A percentile compares a stretch with the other conserved stretches of the same genome.
phyloP scores from a whole-genome alignment of 1,140 invertebrate species.

The Hyles vespertilio region DNA sequence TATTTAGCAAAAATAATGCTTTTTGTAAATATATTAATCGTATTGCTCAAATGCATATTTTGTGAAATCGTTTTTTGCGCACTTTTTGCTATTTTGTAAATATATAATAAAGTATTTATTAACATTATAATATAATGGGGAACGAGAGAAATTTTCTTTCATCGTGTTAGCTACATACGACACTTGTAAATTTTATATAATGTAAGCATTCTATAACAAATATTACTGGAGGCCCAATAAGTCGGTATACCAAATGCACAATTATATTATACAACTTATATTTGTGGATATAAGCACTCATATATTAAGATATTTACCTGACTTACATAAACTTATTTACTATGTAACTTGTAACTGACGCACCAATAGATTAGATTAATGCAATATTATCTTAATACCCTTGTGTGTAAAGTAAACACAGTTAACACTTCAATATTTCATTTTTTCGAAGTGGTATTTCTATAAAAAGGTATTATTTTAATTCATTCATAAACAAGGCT shows the following conservation, averaged over 20 bases:
- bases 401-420: constrained; percentile 2
- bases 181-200: constrained; percentile 46
- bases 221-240: constrained; percentile 62
- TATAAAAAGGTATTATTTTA: too few species aligned
- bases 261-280: constrained; percentile 46
- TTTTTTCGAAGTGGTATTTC: too few species aligned
- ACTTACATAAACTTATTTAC: constrained; percentile 13
- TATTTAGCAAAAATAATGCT: constrained; percentile 41
- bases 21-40: constrained; percentile 72
- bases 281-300: constrained; percentile 31
- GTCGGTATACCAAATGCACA: constrained; percentile 68
- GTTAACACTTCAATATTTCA: neutral
- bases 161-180: constrained; percentile 9
- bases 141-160: constrained; percentile 48
- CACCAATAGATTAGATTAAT: constrained; percentile 49
- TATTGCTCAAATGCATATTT: constrained; percentile 76
- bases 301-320: constrained; percentile 32
- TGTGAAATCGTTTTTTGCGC: constrained; percentile 72
- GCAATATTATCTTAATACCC: constrained; percentile 28
- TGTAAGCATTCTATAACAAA: constrained; percentile 47
- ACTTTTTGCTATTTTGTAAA: constrained; percentile 71
- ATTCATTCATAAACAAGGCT: too few species aligned
- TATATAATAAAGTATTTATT: constrained; percentile 34
- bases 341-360: constrained; percentile 31
- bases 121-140: constrained; percentile 51